Base-by-base conservation (phyloP, 2,888 invertebrate species). In the Hofmannophila pseudospretella region DNA sequence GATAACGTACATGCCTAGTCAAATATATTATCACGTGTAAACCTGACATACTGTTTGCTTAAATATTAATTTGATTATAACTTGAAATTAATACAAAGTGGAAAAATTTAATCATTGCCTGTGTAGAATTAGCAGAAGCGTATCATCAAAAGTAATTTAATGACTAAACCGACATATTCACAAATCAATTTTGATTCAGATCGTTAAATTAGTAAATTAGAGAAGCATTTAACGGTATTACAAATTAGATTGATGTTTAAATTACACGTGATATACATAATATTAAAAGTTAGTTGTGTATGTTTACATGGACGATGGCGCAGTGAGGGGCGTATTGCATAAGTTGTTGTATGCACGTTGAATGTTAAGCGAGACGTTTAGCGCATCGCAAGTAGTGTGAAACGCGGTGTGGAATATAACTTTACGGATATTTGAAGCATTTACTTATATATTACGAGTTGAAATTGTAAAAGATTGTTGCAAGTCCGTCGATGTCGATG, bases 361-460 rank as follows among this genome's bases (percentile, higher is more conserved):
- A 38, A 41, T 41, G 37, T 29, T 34, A 34, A 33, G n/a, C 30
- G 7, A 10, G 14, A 27, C 34, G 36, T 23, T 13, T 34, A n/a
- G 26, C 26, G 40, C 30, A 40, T 41, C 7, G 7, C 26, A 41
- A 41, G 32, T 33, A 13, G 31, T 11, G 22, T 32, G 32, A 28
- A 26, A 20, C 31, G 22, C 9, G 10, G 33, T 32, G 19, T 35
- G 22, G 30, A 34, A 22, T 32, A 14, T 19, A 16, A 33, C 28
- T 25, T 19, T 33, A 32, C 31, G 32, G 30, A 35, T 39, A 39
- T 35, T 40, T 22, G 10, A 40, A 36, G 40, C 40, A 40, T 40
- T 40, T 40, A 40, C 33, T 36, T 33, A 31, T 27, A 11, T 26
- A 34, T 10, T 28, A 19, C 12, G 14, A 34, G 11, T 25, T 29